Base-by-base conservation (phyloP, 2,888 invertebrate species). In the Pecten maximus region DNA sequence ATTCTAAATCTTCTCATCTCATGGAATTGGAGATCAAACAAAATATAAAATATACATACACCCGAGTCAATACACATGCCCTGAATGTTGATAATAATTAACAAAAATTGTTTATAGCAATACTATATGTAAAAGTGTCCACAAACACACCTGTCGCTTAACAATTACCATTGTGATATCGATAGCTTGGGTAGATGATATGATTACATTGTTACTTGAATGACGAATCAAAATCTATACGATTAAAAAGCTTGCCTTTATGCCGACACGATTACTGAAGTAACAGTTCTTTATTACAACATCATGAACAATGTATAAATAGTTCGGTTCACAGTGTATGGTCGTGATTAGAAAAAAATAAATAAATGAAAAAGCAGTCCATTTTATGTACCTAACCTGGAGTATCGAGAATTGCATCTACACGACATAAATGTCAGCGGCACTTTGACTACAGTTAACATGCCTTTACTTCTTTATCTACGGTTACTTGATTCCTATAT, bases 211-310 rank as follows among this genome's bases (percentile, higher is more conserved):
- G 54, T 35, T 74, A 74, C 23, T 54, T 19, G 15, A 54, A 54
- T 74, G 74, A 74, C 74, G 74, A 74, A 74, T 74, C 35, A 74
- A 28, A 74, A 35, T 35, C n/a, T n/a, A n/a, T 74, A 74, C 23
- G 74, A 28, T 10, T 74, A 74, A 19, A 74, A 28, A 74, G 74
- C 28, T 28, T 12, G 28, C 35, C 35, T 74, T 74, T 74, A 23
- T 74, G 28, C 74, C 28, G 28, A 74, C 6, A 16, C 28, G 74
- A 74, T 28, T 35, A 35, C 28, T 74, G 4, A 74, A 23, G 28
- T 35, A 35, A 74, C 35, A 2, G 28, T 35, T 74, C 10, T 2
- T 74, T 35, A 74, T 74, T 23, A 54, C 54, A n/a, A 2, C 23
- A 54, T 3, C 54, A 54, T 23, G 54, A n/a, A n/a, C n/a, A n/a